Percentiles rank a stretch among this genome's conserved stretches.
Conservation (phyloP, 2,888 invertebrate genomes). For the Cataglyphis rosenhaueri region DNA sequence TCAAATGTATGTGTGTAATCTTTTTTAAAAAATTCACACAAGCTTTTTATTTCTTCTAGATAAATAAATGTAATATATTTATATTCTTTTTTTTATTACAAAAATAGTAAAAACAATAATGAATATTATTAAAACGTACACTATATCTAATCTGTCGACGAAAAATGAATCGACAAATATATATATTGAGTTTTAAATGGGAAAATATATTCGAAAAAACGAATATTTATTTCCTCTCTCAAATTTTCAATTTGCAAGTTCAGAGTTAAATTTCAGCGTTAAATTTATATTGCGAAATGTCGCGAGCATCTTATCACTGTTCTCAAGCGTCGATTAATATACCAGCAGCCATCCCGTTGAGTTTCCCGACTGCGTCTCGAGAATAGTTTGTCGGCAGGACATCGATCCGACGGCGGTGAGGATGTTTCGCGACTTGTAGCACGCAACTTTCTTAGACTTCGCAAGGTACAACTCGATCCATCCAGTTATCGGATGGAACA, state of each 20-base stretch:
- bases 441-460: slow-evolving; percentile 47
- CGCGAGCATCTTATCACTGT: slow-evolving; percentile 19
- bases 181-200: neutral
- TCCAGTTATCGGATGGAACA: slow-evolving; percentile 28
- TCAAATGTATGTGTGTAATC: neutral
- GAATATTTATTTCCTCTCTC: neutral
- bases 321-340: slow-evolving; percentile 45
- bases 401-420: slow-evolving; percentile 43
- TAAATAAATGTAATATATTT: neutral
- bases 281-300: neutral
- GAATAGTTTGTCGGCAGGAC: slow-evolving; percentile 45
- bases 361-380: slow-evolving; percentile 21
- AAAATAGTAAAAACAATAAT: neutral
- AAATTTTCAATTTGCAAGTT: neutral
- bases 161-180: neutral
- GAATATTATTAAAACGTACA: neutral
- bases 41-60: neutral
- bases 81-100: neutral
- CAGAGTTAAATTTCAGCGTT: neutral
- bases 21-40: neutral
- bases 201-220: neutral
- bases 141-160: neutral
- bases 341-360: slow-evolving; percentile 23
- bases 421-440: slow-evolving; percentile 25
- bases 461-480: slow-evolving; percentile 47